Conservation (phyloP, 2,888 invertebrate species). For the Bibio marci region DNA sequence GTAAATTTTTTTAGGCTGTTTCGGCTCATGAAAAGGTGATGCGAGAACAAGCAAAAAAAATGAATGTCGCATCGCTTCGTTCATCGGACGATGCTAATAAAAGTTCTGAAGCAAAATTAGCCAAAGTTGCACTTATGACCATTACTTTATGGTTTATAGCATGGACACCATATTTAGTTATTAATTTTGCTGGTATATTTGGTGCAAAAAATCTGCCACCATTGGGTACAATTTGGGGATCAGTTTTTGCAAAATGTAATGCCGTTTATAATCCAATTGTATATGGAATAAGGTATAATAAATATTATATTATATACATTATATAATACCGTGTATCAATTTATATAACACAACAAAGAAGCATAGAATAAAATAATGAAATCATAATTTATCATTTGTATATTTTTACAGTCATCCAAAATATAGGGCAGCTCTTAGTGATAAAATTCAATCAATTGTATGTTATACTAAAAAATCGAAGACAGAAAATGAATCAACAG, state of each 20-base stretch:
- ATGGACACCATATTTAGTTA: conserved; percentile 69
- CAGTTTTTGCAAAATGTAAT: conserved; percentile 82
- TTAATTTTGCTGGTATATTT: conserved; percentile 67
- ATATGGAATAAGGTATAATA: conserved; percentile 65
- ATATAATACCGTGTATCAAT: too few relatives aligned
- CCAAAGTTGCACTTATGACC: conserved; percentile 35
- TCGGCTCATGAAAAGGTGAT: conserved; percentile 31
- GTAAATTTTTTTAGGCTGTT: conserved; percentile 27
- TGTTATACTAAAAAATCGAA: not conserved
- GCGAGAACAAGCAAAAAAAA: conserved; percentile 35
- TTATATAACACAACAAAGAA: too few relatives aligned
- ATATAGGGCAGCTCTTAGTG: conserved; percentile 56
- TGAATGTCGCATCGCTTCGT: conserved; percentile 33
- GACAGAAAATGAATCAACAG: too few relatives aligned
- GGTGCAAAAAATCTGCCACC: conserved; percentile 56
- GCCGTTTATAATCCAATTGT: conserved; percentile 83
- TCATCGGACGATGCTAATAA: conserved; percentile 25
- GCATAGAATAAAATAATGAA: too few relatives aligned
- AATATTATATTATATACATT: conserved; percentile 31
- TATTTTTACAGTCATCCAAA: conserved; percentile 48
- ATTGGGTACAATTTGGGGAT: conserved; percentile 73
- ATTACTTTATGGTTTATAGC: conserved; percentile 37
- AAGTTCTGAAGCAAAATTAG: conserved; percentile 31
- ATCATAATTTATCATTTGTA: too few relatives aligned
- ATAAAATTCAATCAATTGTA: conserved; percentile 52